These are phyloP conservation scores for Synanthedon tipuliformis DNA, from an alignment of 2,888 invertebrate species.

Conservation along the genomic window DNA sequence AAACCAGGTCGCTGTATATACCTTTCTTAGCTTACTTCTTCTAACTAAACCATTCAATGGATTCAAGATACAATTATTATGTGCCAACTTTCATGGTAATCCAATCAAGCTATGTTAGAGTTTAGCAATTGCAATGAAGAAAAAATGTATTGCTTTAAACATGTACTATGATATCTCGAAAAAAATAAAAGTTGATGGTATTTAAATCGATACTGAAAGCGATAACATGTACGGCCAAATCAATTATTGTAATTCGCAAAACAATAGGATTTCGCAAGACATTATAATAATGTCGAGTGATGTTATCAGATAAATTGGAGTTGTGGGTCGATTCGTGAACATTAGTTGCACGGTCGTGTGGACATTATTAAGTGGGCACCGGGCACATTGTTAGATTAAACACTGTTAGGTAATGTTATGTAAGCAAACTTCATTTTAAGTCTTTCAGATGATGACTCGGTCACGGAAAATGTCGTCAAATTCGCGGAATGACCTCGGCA, in stretches of 20 bases:
- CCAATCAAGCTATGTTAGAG: no score
- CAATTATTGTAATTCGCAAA: slow-evolving; percentile 24
- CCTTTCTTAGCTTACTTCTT: no score
- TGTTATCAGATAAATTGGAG: slow-evolving; percentile 42
- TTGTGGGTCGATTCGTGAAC: slow-evolving; percentile 46
- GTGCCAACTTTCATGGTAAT: no score
- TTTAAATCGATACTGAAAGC: slow-evolving; percentile 10
- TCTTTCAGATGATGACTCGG: slow-evolving; percentile 10
- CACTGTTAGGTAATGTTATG: slow-evolving; percentile 5
- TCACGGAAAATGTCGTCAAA: slow-evolving; percentile 27
- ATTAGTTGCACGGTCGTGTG: slow-evolving; percentile 49
- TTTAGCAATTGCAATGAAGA: no score
- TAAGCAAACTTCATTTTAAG: slow-evolving; percentile 3
- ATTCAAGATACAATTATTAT: no score
- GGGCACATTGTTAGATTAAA: slow-evolving; percentile 24
- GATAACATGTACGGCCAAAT: slow-evolving; percentile 20
- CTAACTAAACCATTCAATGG: no score
- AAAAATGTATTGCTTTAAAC: no score
- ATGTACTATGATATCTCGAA: background rate
- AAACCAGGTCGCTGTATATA: no score
- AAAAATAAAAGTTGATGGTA: background rate
- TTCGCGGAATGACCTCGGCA: slow-evolving; percentile 15
- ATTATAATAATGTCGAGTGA: slow-evolving; percentile 22
- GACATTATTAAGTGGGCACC: slow-evolving; percentile 12
- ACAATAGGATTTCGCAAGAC: slow-evolving; percentile 42